Percentiles rank a stretch among this genome's conserved stretches.
phyloP scores from a whole-genome alignment of 2,113 vertebrate genomes.

The Salvelinus alpinus region DNA sequence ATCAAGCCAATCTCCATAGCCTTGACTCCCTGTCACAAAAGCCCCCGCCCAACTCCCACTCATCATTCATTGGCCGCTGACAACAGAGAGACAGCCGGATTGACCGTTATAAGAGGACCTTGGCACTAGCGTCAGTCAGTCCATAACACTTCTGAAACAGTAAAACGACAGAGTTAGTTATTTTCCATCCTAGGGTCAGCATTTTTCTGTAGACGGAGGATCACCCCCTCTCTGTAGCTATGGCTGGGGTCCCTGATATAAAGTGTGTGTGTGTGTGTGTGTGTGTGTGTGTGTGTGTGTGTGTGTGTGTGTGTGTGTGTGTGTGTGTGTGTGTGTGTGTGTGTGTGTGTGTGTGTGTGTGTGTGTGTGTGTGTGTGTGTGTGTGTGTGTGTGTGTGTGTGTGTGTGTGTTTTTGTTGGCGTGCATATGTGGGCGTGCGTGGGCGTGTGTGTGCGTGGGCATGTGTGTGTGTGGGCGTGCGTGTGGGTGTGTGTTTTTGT shows the following conservation, averaged over 20 bases:
- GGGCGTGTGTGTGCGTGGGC: background rate
- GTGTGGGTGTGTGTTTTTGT: background rate
- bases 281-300: conserved; percentile 4
- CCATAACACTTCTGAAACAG: conserved; percentile 54
- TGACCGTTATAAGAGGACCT: conserved; percentile 72
- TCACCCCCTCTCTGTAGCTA: conserved; percentile 27
- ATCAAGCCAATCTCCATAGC: conserved; percentile 56
- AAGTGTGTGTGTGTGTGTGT: conserved; percentile 20
- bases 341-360: too few species aligned
- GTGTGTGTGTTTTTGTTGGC: conserved; percentile 1
- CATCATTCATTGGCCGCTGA: conserved; percentile 68
- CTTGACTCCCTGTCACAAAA: conserved; percentile 50
- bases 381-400: background rate
- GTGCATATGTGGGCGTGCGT: too few species aligned
- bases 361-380: conserved; percentile 17
- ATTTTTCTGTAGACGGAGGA: conserved; percentile 19
- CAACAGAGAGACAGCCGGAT: conserved; percentile 67
- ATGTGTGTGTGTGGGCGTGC: conserved; percentile 1
- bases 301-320: too few species aligned
- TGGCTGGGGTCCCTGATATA: conserved; percentile 26
- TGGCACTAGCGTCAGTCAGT: conserved; percentile 61
- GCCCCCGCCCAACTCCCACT: conserved; percentile 55
- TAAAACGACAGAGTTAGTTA: conserved; percentile 59
- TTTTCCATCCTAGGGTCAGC: conserved; percentile 65
- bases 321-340: conserved; percentile 13